Percentiles rank a stretch among this genome's conserved stretches.
Evolutionary conservation across 2,113 vertebrate genomes (phyloP).

Genomic region (Vicugna pacos): DNA sequence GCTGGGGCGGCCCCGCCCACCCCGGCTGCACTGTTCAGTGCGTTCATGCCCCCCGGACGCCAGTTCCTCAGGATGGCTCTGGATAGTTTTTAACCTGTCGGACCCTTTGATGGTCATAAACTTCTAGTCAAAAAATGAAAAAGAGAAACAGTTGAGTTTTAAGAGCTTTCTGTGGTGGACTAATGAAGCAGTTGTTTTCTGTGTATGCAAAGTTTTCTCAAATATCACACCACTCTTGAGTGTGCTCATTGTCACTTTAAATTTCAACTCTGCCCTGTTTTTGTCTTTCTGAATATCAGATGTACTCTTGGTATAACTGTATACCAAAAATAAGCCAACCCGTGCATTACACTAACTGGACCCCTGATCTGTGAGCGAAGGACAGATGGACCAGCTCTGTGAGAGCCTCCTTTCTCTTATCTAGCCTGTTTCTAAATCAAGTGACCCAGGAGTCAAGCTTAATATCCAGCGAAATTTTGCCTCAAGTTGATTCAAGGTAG

Average conservation of each 20-base stretch:
- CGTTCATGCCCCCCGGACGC: conserved; percentile 68
- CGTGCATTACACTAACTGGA: conserved; percentile 86
- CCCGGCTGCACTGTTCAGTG: neutral
- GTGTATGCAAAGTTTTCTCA: conserved; percentile 53
- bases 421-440: neutral
- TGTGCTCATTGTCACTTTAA: conserved; percentile 86
- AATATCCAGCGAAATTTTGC: neutral
- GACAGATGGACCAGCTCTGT: neutral
- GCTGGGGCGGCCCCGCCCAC: conserved; percentile 7
- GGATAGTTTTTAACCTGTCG: conserved; percentile 74
- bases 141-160: conserved; percentile 30
- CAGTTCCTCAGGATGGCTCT: conserved; percentile 74
- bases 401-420: neutral
- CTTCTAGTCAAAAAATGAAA: conserved; percentile 51
- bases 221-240: conserved; percentile 39
- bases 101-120: conserved; percentile 73
- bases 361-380: conserved; percentile 31
- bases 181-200: conserved; percentile 76
- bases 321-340: conserved; percentile 86
- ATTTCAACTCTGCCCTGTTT: conserved; percentile 71
- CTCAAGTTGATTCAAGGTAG: conserved; percentile 71
- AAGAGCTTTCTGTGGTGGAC: conserved; percentile 61
- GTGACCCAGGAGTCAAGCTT: conserved; percentile 51
- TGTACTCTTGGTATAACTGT: conserved; percentile 85
- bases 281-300: conserved; percentile 73